Evolutionary conservation across 2,113 vertebrate species (phyloP).

Genomic region (Corythoichthys haematopterus): DNA sequence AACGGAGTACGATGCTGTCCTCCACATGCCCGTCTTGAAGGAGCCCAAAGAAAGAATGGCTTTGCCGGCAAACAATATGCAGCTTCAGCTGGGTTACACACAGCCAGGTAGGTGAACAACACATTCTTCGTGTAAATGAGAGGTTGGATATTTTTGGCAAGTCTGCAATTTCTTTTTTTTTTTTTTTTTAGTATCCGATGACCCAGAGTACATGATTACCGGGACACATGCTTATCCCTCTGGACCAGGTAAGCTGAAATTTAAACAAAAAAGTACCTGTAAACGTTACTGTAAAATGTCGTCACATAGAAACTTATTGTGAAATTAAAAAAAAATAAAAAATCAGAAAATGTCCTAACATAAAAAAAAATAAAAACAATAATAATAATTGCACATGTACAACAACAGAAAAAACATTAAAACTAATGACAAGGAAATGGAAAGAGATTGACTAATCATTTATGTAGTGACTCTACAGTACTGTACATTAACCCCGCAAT

Average conservation of each 20-base stretch:
- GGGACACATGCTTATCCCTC: slow-evolving; percentile 96
- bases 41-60: slow-evolving; percentile 81
- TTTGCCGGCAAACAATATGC: slow-evolving; percentile 65
- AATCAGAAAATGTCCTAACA: too few species aligned
- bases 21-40: slow-evolving; percentile 91
- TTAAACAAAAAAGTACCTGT: not conserved
- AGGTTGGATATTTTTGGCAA: too few species aligned
- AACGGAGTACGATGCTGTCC: slow-evolving; percentile 82
- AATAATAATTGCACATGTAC: too few species aligned
- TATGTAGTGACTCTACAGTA: too few species aligned
- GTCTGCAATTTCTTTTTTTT: not conserved
- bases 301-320: too few species aligned
- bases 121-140: too few species aligned
- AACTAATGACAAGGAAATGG: too few species aligned
- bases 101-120: slow-evolving; percentile 72
- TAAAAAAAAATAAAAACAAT: too few species aligned
- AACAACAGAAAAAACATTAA: too few species aligned
- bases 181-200: slow-evolving; percentile 69
- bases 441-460: too few species aligned
- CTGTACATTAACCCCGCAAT: too few species aligned
- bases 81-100: slow-evolving; percentile 74
- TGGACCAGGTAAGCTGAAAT: slow-evolving; percentile 78
- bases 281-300: too few species aligned
- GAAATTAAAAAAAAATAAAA: not conserved
- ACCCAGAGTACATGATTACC: slow-evolving; percentile 90